Base-by-base conservation (phyloP, 2,888 invertebrate species). In the Drosophila putrida region DNA sequence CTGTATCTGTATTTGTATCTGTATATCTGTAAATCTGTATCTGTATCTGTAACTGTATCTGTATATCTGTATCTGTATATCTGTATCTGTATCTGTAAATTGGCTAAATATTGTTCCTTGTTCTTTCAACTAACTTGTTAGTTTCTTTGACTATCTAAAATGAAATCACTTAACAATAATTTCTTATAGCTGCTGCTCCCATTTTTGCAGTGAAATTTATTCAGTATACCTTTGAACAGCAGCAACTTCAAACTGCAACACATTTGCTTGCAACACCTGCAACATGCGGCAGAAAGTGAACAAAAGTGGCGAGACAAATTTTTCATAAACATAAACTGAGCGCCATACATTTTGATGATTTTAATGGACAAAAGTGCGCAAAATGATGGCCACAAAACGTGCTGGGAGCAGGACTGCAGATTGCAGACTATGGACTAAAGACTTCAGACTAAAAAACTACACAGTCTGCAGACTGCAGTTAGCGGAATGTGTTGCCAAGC, bases 311-410 rank as follows among this genome's bases (percentile, higher is more conserved):
- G 69, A 79, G 75, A 75, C 75, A 75, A 75, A 75, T 75, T 78
- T 83, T 78, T 87, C 89, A 89, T 87, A 83, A 83, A 84, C 89
- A 83, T 87, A 84, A 85, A 78, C 82, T 65, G 57, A 78, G 59
- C 74, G 82, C 71, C 74, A 75, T 88, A 88, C 75, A 85, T 88
- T 89, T 85, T 85, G 90, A 85, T 89, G 88, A 75, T 83, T 84
- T 83, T 87, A 83, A 83, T 83, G 83, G 88, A 89, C 84, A 83
- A 87, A 87, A 87, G 84, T 87, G 88, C 78, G 75, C 89, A 84
- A 87, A 83, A 83, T 83, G 83, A 83, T 85, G 85, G 88, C 83
- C 88, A 69, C 86, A 73, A 85, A 85, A 89, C 90, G 90, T 85
- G 89, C 82, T 85, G 84, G 55, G 9, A 53, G 50, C 70, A 59